phyloP scores from a whole-genome alignment of 2,113 vertebrate genomes.

The Oryzias curvinotus region DNA sequence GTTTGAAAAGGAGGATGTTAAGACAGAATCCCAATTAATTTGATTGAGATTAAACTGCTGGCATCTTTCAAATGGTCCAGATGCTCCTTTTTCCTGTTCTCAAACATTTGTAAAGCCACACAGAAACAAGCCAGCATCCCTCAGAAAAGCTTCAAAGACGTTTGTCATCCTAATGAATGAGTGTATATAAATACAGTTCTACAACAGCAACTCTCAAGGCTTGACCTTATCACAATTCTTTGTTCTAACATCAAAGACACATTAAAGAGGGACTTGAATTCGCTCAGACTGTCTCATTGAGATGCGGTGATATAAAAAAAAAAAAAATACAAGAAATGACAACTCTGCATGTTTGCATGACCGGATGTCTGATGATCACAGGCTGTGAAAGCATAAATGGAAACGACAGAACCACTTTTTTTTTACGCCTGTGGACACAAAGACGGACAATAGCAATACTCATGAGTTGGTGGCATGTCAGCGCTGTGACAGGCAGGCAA shows the following conservation, averaged over 20 bases:
- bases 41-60: slow-evolving; percentile 4
- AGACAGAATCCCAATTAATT: slow-evolving; percentile 3
- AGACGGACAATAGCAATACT: slow-evolving; percentile 11
- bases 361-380: slow-evolving; percentile 38
- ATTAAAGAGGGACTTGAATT: slow-evolving; percentile 38
- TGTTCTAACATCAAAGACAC: slow-evolving; percentile 54
- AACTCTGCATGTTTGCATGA: slow-evolving; percentile 13
- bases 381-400: slow-evolving; percentile 17
- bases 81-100: not conserved
- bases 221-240: too few species aligned
- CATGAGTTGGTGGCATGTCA: not conserved
- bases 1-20: not conserved
- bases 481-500: not conserved
- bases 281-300: slow-evolving; percentile 14
- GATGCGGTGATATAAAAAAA: slow-evolving; percentile 42
- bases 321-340: slow-evolving; percentile 38
- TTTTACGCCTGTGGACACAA: slow-evolving; percentile 12
- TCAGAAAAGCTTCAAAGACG: slow-evolving; percentile 11
- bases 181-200: slow-evolving; percentile 25
- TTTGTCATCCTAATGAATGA: slow-evolving; percentile 26
- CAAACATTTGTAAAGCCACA: slow-evolving; percentile 12
- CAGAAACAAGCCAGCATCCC: slow-evolving; percentile 22
- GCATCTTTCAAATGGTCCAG: slow-evolving; percentile 8
- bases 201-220: slow-evolving; percentile 42
- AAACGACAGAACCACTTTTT: slow-evolving; percentile 3